Base-by-base conservation (phyloP, 2,113 vertebrate genomes). In the Xiphophorus couchianus region DNA sequence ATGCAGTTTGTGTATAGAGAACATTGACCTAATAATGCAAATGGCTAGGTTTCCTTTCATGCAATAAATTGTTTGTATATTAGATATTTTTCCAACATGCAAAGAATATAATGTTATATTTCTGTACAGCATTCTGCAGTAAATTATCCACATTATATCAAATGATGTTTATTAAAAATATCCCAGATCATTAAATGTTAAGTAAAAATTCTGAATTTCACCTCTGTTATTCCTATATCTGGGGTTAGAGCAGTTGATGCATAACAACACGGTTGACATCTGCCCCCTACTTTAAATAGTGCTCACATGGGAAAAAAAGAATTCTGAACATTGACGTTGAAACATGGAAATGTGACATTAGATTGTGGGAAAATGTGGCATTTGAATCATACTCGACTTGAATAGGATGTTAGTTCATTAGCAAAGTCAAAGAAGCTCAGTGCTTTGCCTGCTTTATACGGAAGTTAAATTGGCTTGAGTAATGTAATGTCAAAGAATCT, bases 331-430 rank as follows among this genome's bases (percentile, higher is more conserved):
- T 61, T 82, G 89, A 83, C 66, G 77, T 91, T 89, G 90, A 78
- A 92, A 91, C 88, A 94, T 93, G 92, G 88, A 92, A 92, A 94
- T 93, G 89, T 93, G 93, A 93, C 90, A 94, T 94, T 93, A 90
- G 71, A 83, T 80, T 58, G 74, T 66, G 51, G 51, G 76, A 80
- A 85, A 90, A 93, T 84, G 79, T 93, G 91, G 76, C 91, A 91
- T 95, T 93, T 92, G 78, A 81, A 88, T 80, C 74, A 73, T 84
- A 83, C 83, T 76, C 77, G 76, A 87, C 69, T 72, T 82, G 92
- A 93, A 90, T 90, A 85, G 86, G 72, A 84, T 92, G 89, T 88
- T 74, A 78, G 89, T 92, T 94, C 87, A 94, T 95, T 94, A 94
- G 90, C 71, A 74, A 71, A 88, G 78, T 87, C 85, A 89, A 87